Conservation (phyloP, 2,888 invertebrate species). For the Halictus ligatus region DNA sequence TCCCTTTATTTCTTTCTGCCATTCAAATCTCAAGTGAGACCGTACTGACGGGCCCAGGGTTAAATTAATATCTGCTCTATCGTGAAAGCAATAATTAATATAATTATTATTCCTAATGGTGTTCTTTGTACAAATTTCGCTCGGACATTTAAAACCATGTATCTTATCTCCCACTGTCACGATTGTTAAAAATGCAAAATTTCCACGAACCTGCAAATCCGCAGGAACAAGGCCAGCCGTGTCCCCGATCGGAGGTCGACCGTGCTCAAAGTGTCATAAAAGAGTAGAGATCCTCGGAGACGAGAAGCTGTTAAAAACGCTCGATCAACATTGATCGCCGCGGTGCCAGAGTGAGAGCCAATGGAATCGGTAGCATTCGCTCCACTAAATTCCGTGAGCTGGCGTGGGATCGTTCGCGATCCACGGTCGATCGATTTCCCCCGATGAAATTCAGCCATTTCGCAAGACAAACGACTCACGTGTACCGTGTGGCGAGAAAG, state of each 20-base stretch:
- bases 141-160: neutral
- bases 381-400: neutral
- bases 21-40: neutral
- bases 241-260: neutral
- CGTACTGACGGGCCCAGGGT: neutral
- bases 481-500: conserved; percentile 11
- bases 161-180: neutral
- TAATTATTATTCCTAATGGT: neutral
- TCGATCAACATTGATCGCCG: neutral
- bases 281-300: neutral
- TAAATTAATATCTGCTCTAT: neutral
- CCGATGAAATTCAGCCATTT: conserved; percentile 48
- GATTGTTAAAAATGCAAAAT: too few species aligned
- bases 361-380: neutral
- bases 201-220: too few species aligned
- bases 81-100: neutral
- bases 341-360: neutral
- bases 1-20: neutral
- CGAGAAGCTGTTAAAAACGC: neutral
- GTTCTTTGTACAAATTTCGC: neutral
- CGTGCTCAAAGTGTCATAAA: neutral
- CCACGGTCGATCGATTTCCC: conserved; percentile 35
- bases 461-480: conserved; percentile 52
- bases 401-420: neutral
- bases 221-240: too few species aligned